Evolutionary conservation across 2,113 vertebrate genomes (phyloP).

Genomic region (Galemys pyrenaicus): DNA sequence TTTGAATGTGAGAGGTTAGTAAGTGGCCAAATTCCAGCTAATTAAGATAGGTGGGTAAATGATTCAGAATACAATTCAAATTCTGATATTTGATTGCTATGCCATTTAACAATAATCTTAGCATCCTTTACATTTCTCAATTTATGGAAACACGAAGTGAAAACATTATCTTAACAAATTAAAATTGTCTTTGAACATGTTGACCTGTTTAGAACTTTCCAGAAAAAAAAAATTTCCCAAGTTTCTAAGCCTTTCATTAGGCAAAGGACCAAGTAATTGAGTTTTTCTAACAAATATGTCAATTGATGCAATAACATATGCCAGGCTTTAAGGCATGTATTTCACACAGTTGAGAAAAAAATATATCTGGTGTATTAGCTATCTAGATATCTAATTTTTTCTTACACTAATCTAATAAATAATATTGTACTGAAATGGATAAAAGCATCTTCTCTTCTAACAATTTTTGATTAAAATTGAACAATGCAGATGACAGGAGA

Average conservation of each 20-base stretch:
- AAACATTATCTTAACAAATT: background rate
- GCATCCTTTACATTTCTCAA: background rate
- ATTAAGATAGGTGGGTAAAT: background rate
- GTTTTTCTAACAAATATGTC: background rate
- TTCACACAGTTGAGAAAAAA: background rate
- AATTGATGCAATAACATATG: background rate
- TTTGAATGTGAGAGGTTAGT: background rate
- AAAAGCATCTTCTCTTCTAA: background rate
- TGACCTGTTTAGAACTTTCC: background rate
- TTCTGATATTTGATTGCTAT: background rate
- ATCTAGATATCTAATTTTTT: background rate
- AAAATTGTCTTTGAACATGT: background rate
- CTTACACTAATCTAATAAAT: background rate
- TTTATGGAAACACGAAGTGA: background rate
- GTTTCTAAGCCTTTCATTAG: slow-evolving; percentile 2
- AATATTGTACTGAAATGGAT: background rate
- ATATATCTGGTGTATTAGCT: background rate
- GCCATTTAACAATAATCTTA: background rate
- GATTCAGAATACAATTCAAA: background rate
- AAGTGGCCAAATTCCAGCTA: slow-evolving; percentile 15
- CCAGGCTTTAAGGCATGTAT: background rate
- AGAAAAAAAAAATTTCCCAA: background rate
- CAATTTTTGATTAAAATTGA: background rate
- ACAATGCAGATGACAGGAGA: background rate
- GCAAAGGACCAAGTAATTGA: background rate